A percentile compares a stretch with the other conserved stretches of the same genome.
Evolutionary conservation across 2,888 invertebrate genomes (phyloP).

Genomic region (Endotricha flammealis): DNA sequence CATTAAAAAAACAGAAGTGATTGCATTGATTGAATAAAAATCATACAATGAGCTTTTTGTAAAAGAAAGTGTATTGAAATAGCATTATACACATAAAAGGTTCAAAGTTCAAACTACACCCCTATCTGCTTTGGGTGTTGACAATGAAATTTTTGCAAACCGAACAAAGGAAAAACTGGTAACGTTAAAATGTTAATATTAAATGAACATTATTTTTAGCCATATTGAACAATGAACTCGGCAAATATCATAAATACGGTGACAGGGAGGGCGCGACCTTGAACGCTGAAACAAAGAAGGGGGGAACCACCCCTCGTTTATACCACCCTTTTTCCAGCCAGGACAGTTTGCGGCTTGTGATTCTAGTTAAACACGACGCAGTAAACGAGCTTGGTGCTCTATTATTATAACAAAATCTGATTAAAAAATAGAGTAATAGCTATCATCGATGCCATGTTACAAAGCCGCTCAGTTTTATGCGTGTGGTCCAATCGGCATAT

Average conservation of each 20-base stretch:
- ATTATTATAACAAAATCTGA: constrained; percentile 6
- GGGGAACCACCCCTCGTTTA: constrained; percentile 27
- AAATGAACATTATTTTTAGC: constrained; percentile 13
- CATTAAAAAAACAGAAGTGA: too few relatives aligned
- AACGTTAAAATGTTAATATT: too few relatives aligned
- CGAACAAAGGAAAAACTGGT: too few relatives aligned
- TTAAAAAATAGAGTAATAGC: not conserved
- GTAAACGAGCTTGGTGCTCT: constrained; percentile 6
- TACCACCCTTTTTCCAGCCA: constrained; percentile 22
- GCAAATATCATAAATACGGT: constrained; percentile 22
- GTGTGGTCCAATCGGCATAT: not conserved
- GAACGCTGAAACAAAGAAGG: constrained; percentile 45
- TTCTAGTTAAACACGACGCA: constrained; percentile 10
- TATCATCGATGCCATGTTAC: not conserved
- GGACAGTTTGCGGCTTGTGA: constrained; percentile 16
- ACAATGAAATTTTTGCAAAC: too few relatives aligned
- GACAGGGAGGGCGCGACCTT: constrained; percentile 34
- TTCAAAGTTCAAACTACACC: too few relatives aligned
- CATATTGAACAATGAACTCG: constrained; percentile 26
- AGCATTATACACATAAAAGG: too few relatives aligned
- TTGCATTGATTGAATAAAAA: too few relatives aligned
- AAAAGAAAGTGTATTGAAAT: too few relatives aligned
- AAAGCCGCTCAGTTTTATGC: not conserved
- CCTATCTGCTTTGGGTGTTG: too few relatives aligned
- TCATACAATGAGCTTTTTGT: too few relatives aligned